Evolutionary conservation across 2,797 vertebrate genomes (phyloP), one percentile per base, ranked within the genome.

Genomic region (Lycodopsis pacificus): DNA sequence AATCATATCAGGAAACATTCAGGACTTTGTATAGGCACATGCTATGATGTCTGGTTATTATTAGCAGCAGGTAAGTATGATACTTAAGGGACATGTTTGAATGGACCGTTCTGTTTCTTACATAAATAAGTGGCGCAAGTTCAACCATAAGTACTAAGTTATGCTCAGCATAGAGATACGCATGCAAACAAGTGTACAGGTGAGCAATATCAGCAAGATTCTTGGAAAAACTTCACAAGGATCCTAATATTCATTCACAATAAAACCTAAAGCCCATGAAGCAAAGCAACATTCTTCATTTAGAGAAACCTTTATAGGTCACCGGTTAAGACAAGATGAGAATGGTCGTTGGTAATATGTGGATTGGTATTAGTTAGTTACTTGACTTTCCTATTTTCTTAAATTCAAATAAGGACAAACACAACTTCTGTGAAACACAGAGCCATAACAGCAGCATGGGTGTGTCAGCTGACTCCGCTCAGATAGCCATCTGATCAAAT

Each of bases 391-490:
- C 0, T 44, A 40, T n/a, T 8, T 19, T 58, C 1, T 44, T 63
- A 73, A 46, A 67, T 46, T 19, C 6, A 38, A 61, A 36, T 14
- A 15, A 42, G 34, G 12, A 17, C 6, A 25, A 30, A 61, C 20
- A 5, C 32, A n/a, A 48, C 20, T 25, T 42, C 4, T 67, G 69
- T 48, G 61, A 53, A 56, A 42, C 69, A 57, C 49, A 48, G 20
- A 79, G 58, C 15, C 67, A 66, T 25, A 81, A 51, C 67, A 78
- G 40, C 73, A 79, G 73, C 44, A 85, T 84, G 92, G 91, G 89
- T 83, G 91, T 92, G 91, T 93, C 87, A 38, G 62, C 40, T 64
- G 62, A 64, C 62, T 11, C 40, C 20, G 82, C 81, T 77, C 83
- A 80, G 49, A 73, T 11, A 75, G 20, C 67, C 71, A 81, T 81